phyloP scores from a whole-genome alignment of 2,113 vertebrate genomes.

The Cyprinus carpio region DNA sequence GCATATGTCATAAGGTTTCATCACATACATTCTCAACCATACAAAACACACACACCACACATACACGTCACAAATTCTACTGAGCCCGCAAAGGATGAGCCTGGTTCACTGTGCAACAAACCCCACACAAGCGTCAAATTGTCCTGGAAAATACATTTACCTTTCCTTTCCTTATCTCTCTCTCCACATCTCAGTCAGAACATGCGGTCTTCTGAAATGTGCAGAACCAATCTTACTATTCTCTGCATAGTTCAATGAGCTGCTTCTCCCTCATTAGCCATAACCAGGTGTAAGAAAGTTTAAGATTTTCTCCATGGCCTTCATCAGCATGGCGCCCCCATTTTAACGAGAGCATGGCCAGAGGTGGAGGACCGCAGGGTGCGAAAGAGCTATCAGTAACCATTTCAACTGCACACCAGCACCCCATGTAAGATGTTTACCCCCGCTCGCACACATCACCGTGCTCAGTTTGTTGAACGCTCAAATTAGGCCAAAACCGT shows the following conservation, averaged over 20 bases:
- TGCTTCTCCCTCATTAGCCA: conserved; percentile 36
- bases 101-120: conserved; percentile 27
- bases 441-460: not conserved
- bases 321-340: not conserved
- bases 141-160: conserved; percentile 13
- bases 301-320: conserved; percentile 11
- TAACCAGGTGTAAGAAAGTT: not conserved
- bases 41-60: conserved; percentile 31
- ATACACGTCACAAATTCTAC: conserved; percentile 13
- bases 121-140: conserved; percentile 29
- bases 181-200: conserved; percentile 5
- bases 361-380: not conserved
- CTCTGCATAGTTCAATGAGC: conserved; percentile 15
- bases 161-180: not conserved
- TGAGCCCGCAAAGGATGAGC: conserved; percentile 12
- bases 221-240: conserved; percentile 17
- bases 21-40: conserved; percentile 14
- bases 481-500: not conserved
- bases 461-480: not conserved
- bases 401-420: not conserved
- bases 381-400: not conserved
- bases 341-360: not conserved
- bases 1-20: conserved; percentile 43
- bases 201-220: not conserved
- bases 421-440: not conserved